Percentiles rank a stretch among this genome's conserved stretches.
These are phyloP conservation scores for Rhynchotus rufescens DNA, from an alignment of 2,797 vertebrate species.

Conservation along the genomic window DNA sequence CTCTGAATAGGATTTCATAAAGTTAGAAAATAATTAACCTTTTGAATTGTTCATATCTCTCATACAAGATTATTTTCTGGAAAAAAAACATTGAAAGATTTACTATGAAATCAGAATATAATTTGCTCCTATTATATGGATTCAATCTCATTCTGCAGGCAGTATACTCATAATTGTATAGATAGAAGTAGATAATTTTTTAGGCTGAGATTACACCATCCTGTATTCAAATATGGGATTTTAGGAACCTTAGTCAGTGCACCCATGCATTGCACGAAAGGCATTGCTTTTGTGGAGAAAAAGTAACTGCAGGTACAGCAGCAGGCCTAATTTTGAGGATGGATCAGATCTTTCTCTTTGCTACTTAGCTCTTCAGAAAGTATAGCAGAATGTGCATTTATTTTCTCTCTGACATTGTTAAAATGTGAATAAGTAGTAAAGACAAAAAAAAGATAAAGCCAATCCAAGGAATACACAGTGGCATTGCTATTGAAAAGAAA, in stretches of 20 bases:
- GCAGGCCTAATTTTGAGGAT: background rate
- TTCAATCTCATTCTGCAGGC: background rate
- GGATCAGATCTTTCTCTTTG: background rate
- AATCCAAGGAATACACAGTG: background rate
- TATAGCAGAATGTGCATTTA: background rate
- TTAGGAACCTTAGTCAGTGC: background rate
- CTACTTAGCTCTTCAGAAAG: background rate
- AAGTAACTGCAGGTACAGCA: background rate
- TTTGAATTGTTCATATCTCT: background rate
- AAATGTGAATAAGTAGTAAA: background rate
- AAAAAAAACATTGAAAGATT: background rate
- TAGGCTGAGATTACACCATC: background rate
- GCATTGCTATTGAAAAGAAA: background rate
- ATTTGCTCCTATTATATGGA: background rate
- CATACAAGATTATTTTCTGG: background rate
- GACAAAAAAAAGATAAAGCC: background rate
- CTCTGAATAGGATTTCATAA: background rate
- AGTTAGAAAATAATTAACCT: background rate
- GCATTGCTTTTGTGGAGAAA: background rate
- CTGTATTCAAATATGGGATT: background rate
- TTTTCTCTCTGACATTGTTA: background rate
- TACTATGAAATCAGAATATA: background rate
- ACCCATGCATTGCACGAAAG: background rate
- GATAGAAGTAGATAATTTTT: background rate
- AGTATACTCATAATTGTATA: background rate